Percentiles rank a stretch among this genome's conserved stretches.
Conservation (phyloP, 2,888 invertebrate species). For the Pristionchus exspectatus region DNA sequence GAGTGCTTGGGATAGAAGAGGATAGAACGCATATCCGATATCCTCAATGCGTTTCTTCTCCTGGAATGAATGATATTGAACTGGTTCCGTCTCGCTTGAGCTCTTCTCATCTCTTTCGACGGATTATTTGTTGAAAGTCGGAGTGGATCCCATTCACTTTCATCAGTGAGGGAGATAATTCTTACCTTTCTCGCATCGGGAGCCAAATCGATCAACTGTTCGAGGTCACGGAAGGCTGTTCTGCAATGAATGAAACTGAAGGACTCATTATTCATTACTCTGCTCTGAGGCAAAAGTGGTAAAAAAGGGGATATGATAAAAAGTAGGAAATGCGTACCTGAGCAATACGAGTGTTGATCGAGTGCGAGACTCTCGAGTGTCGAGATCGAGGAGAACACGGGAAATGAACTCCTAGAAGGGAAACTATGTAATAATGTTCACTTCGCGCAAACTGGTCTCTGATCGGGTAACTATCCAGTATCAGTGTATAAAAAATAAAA, state of each 20-base stretch:
- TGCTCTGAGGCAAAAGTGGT: too few species aligned
- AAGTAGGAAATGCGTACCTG: not conserved
- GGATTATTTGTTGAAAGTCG: slow-evolving; percentile 31
- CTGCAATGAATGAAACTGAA: not conserved
- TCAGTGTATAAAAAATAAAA: too few species aligned
- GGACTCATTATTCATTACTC: too few species aligned
- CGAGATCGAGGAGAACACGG: slow-evolving; percentile 40
- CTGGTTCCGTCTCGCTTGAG: slow-evolving; percentile 25
- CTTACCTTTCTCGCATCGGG: slow-evolving; percentile 51
- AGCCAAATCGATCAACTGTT: slow-evolving; percentile 47
- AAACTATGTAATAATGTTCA: not conserved
- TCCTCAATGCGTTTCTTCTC: slow-evolving; percentile 56
- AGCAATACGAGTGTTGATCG: slow-evolving; percentile 33
- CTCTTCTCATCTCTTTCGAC: slow-evolving; percentile 26
- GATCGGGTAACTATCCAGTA: too few species aligned
- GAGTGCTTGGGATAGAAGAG: slow-evolving; percentile 49
- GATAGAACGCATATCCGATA: slow-evolving; percentile 55
- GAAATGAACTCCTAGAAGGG: slow-evolving; percentile 22
- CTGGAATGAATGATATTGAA: slow-evolving; percentile 18
- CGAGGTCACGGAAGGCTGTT: slow-evolving; percentile 52
- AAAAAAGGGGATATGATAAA: too few species aligned
- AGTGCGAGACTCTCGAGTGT: slow-evolving; percentile 39
- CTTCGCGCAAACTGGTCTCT: not conserved
- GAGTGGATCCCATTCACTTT: slow-evolving; percentile 23
- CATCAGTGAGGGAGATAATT: slow-evolving; percentile 7